Percentiles rank a stretch among this genome's conserved stretches.
phyloP scores from a whole-genome alignment of 2,888 invertebrate species.

The Arrhopalites spinosus region DNA sequence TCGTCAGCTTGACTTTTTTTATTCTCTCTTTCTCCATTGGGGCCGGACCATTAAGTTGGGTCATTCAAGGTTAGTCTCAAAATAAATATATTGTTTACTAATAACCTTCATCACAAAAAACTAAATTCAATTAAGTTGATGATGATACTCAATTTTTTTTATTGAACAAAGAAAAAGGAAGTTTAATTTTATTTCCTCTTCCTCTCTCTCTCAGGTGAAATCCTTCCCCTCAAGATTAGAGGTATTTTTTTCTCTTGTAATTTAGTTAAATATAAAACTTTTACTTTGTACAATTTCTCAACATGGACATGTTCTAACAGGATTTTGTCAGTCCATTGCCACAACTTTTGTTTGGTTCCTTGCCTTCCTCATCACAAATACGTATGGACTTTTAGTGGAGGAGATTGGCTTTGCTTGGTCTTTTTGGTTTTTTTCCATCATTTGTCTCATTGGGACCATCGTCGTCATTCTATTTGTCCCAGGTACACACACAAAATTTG shows the following conservation, averaged over 20 bases:
- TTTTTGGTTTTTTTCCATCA: constrained; percentile 22
- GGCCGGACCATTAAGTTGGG: constrained; percentile 64
- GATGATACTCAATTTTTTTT: not conserved
- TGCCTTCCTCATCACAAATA: constrained; percentile 65
- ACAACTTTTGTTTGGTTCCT: constrained; percentile 76
- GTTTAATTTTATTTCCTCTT: not conserved
- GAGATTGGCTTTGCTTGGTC: constrained; percentile 17
- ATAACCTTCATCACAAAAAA: not conserved
- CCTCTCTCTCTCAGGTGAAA: not conserved
- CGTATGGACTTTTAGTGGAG: constrained; percentile 39
- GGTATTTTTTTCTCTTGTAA: not conserved
- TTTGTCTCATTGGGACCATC: constrained; percentile 15
- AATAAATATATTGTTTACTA: not conserved
- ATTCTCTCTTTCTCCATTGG: constrained; percentile 71
- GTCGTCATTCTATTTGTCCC: constrained; percentile 20
- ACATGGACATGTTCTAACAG: constrained; percentile 63
- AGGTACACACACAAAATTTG: not conserved
- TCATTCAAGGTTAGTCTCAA: constrained; percentile 55
- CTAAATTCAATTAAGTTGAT: no score
- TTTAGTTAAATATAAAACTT: not conserved
- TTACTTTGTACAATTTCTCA: not conserved
- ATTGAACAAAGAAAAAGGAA: not conserved
- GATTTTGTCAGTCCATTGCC: constrained; percentile 73
- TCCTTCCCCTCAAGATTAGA: not conserved
- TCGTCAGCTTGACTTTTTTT: constrained; percentile 75